Percentiles rank a stretch among this genome's conserved stretches.
Conservation (phyloP, 2,797 vertebrate genomes). For the Peromyscus attwateri region DNA sequence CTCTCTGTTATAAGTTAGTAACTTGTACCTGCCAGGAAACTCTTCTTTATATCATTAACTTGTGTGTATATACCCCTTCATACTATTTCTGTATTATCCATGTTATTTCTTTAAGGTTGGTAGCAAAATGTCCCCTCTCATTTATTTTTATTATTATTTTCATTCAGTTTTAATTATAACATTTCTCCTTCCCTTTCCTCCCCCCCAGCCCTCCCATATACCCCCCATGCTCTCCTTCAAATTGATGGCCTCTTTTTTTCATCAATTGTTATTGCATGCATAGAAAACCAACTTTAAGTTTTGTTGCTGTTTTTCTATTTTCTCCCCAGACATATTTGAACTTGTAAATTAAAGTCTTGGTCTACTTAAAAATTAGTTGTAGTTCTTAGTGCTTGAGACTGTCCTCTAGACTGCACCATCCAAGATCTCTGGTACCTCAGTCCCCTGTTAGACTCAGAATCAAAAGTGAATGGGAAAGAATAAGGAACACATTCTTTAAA, state of each 20-base stretch:
- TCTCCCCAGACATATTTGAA: neutral
- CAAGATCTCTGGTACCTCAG: neutral
- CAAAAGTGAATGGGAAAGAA: neutral
- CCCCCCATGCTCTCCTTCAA: neutral
- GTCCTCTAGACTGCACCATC: neutral
- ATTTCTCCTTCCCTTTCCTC: too few relatives aligned
- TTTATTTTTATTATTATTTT: neutral
- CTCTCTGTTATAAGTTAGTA: neutral
- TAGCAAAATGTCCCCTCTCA: neutral
- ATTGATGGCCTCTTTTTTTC: neutral
- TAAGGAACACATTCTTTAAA: neutral
- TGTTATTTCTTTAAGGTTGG: conserved; percentile 4
- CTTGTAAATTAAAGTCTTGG: neutral
- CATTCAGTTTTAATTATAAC: neutral
- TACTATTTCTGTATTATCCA: neutral
- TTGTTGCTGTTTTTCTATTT: neutral
- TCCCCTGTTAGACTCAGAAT: neutral
- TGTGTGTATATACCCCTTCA: neutral
- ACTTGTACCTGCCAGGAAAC: neutral
- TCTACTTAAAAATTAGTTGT: neutral
- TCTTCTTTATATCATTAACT: neutral
- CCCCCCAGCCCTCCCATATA: neutral
- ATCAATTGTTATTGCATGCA: neutral
- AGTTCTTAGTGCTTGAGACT: neutral
- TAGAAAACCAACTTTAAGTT: neutral